Percentiles rank a stretch among this genome's conserved stretches.
These are phyloP conservation scores for Sebastes schlegelii DNA, from an alignment of 2,113 vertebrate genomes.

Conservation along the genomic window DNA sequence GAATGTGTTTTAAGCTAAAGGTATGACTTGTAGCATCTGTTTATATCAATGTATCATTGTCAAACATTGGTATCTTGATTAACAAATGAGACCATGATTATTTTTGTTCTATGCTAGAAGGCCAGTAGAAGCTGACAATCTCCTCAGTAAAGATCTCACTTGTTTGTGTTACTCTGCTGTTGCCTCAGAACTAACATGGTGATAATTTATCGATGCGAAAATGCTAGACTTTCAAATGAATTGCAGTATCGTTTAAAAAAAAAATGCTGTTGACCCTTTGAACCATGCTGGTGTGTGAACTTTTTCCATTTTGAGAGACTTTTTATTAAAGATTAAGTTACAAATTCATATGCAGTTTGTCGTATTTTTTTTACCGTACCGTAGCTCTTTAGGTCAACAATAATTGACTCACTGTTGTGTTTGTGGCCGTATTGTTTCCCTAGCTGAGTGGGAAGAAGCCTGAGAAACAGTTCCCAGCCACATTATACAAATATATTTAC, in stretches of 20 bases:
- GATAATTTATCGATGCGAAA: background rate
- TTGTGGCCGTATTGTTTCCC: background rate
- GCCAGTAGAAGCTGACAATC: constrained; percentile 22
- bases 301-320: constrained; percentile 34
- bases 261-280: constrained; percentile 12
- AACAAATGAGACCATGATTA: constrained; percentile 1
- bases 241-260: background rate
- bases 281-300: constrained; percentile 28
- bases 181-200: background rate
- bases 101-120: background rate
- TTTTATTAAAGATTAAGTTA: constrained; percentile 64
- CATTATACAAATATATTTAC: background rate
- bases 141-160: background rate
- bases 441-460: background rate
- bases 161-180: constrained; percentile 11
- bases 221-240: constrained; percentile 5
- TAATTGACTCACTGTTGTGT: background rate
- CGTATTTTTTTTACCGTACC: background rate
- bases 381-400: background rate
- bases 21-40: background rate
- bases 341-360: background rate
- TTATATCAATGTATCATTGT: constrained; percentile 5
- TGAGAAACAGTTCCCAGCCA: background rate
- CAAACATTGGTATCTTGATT: background rate
- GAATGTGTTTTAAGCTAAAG: constrained; percentile 1